These are phyloP conservation scores for Galagoides demidoff DNA, from an alignment of 2,797 vertebrate genomes.

Conservation along the genomic window DNA sequence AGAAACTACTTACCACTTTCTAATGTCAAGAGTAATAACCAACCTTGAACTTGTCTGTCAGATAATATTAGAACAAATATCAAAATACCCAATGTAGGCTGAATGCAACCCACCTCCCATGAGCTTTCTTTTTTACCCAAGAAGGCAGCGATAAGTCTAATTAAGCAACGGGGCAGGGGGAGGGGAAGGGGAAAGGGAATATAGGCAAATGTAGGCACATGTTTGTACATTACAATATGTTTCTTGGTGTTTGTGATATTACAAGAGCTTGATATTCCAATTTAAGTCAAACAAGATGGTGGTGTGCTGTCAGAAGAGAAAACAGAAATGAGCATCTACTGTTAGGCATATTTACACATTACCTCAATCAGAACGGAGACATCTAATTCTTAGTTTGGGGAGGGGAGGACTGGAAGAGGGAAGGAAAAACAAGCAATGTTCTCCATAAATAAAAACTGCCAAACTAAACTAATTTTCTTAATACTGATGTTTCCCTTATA, in stretches of 20 bases:
- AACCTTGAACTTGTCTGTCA: conserved; percentile 70
- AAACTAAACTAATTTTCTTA: conserved; percentile 53
- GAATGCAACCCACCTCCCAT: conserved; percentile 61
- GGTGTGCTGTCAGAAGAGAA: conserved; percentile 63
- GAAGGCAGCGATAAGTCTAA: conserved; percentile 67
- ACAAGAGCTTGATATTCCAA: conserved; percentile 70
- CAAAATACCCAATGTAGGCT: conserved; percentile 61
- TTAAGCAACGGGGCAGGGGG: conserved; percentile 35
- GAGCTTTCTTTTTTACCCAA: conserved; percentile 68
- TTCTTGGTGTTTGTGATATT: conserved; percentile 71
- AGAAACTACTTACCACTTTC: conserved; percentile 72
- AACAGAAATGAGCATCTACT: conserved; percentile 76
- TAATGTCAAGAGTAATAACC: conserved; percentile 74
- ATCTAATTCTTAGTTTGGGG: conserved; percentile 48
- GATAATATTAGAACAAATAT: conserved; percentile 75
- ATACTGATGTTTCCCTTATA: conserved; percentile 32
- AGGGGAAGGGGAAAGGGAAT: background rate
- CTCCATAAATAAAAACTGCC: conserved; percentile 55
- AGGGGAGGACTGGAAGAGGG: background rate
- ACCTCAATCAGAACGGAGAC: conserved; percentile 63
- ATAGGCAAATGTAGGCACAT: conserved; percentile 66
- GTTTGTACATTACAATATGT: conserved; percentile 72
- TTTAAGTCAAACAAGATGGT: conserved; percentile 75
- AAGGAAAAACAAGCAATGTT: conserved; percentile 38
- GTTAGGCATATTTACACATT: conserved; percentile 38